Base-by-base conservation (phyloP, 2,113 vertebrate species). In the Phasianus colchicus region DNA sequence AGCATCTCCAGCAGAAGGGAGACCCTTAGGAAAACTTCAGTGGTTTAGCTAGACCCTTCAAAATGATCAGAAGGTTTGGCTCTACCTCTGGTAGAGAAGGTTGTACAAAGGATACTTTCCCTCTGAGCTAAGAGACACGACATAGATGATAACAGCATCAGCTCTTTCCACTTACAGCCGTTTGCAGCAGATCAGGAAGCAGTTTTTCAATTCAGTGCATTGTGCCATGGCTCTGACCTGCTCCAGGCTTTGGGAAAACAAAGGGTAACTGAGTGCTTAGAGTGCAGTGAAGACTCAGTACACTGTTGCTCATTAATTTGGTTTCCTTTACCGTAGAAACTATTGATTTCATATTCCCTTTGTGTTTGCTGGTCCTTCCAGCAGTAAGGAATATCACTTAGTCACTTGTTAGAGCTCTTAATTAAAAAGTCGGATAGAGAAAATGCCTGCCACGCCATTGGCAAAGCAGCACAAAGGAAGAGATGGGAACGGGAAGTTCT, bases 201-300 rank as follows among this genome's bases (percentile, higher is more conserved):
- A 0, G 10, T 52, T 85, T 61, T 38, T 66, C 34, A 14, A 20
- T 25, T 54, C 17, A 55, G 32, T 0, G 0, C 2, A 0, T 20
- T 16, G 6, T 48, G 32, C 66, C 36, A 0, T 6, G 6, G 6
- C 50, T 84, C 15, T 38, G 8, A 3, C 12, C 52, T 66, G 30
- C 47, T 82, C 42, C 30, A 38, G 69, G 27, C n/a, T 5, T 52
- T 80, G 27, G 9, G 16, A 80, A 36, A 54, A 8, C 11, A 34
- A 42, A 7, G 22, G 36, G 18, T 10, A 15, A 20, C 7, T 36
- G 54, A 40, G 47, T 16, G 17, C 74, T 60, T 30, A 1, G 3
- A 29, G 3, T 30, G 32, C 43, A 6, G 1, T n/a, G 60, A 40
- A 6, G n/a, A 24, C 20, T 12, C 0, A 0, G 7, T 40, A 13